Percentiles rank a stretch among this genome's conserved stretches.
phyloP scores from a whole-genome alignment of 1,140 invertebrate species.

The Hesperophylax magnus region DNA sequence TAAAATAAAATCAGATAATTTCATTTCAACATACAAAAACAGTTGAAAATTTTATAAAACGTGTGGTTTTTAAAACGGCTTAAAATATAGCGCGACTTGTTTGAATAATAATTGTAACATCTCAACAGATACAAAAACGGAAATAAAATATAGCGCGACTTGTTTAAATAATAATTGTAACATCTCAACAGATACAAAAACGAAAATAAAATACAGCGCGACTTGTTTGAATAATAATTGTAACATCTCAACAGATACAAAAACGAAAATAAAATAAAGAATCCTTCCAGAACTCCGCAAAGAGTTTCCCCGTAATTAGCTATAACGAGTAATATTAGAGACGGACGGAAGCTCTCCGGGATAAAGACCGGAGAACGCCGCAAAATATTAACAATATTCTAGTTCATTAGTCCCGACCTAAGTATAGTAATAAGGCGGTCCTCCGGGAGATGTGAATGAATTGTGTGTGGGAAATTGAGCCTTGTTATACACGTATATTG shows the following conservation, averaged over 20 bases:
- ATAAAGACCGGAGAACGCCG: constrained; percentile 14
- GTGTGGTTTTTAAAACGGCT: too few relatives aligned
- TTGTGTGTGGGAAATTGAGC: constrained; percentile 20
- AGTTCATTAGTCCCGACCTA: constrained; percentile 32
- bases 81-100: too few relatives aligned
- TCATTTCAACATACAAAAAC: too few relatives aligned
- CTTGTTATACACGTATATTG: constrained; percentile 10
- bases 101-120: too few relatives aligned
- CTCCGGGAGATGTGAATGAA: constrained; percentile 13
- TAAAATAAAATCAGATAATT: too few relatives aligned
- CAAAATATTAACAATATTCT: constrained; percentile 39
- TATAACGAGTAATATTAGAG: constrained; percentile 28
- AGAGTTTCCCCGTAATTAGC: constrained; percentile 20
- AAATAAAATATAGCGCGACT: too few relatives aligned
- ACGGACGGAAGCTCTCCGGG: background rate
- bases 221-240: too few relatives aligned
- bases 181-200: too few relatives aligned
- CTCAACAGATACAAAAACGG: too few relatives aligned
- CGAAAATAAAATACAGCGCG: background rate
- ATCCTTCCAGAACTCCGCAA: background rate
- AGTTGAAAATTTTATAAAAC: too few relatives aligned
- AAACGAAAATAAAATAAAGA: background rate
- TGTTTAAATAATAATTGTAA: too few relatives aligned
- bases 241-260: too few relatives aligned
- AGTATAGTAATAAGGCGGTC: constrained; percentile 23